A percentile compares a stretch with the other conserved stretches of the same genome.
These are phyloP conservation scores for Alexandromys oeconomus DNA, from an alignment of 2,797 vertebrate genomes.

Conservation along the genomic window DNA sequence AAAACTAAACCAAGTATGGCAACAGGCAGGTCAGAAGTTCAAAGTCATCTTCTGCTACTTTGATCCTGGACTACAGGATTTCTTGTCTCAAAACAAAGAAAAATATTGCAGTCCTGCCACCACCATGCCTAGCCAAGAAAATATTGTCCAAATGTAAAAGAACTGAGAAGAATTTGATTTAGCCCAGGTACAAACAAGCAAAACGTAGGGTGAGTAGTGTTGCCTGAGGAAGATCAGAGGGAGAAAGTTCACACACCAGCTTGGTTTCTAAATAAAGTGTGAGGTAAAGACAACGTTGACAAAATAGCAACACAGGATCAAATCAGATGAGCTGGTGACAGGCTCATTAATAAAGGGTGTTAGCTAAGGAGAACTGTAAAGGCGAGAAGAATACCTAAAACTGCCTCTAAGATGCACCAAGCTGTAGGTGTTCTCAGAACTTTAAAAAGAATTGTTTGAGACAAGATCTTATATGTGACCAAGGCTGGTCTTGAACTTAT, in stretches of 20 bases:
- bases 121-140: background rate
- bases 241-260: background rate
- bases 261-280: background rate
- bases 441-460: background rate
- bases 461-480: background rate
- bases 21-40: background rate
- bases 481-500: background rate
- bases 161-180: background rate
- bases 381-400: background rate
- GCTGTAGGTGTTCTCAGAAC: background rate
- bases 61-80: background rate
- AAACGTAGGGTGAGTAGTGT: background rate
- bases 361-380: background rate
- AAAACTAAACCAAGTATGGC: background rate
- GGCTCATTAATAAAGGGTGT: background rate
- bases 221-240: background rate
- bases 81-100: background rate
- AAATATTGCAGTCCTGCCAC: background rate
- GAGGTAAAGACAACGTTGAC: background rate
- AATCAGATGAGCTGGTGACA: background rate
- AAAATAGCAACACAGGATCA: background rate
- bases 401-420: background rate
- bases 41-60: background rate
- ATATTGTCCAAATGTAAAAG: background rate
- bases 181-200: background rate